Base-by-base conservation (phyloP, 2,113 vertebrate species). In the Corydoras maculifer region DNA sequence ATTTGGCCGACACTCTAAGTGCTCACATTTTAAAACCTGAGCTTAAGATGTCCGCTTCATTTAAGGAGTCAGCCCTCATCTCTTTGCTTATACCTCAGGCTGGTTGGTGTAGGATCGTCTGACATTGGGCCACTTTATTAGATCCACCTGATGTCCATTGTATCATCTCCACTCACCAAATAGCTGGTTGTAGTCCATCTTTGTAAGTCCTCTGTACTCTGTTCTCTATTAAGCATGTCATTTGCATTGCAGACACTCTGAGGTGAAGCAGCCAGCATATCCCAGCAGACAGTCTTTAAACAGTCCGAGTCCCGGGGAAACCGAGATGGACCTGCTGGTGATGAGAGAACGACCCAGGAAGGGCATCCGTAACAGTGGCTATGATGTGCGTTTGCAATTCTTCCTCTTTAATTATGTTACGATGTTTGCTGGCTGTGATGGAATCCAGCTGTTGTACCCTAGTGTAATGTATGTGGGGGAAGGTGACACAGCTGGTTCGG, bases 281-380 rank as follows among this genome's bases (percentile, higher is more conserved):
- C 91, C 93, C 80, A 98, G 97, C 87, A 91, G 96, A 69, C 97
- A 99, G 85, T 98, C 95, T 77, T 89, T 99, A 81, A 98, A 96
- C 83, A 98, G 96, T 69, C 97, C 96, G 14, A 98, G 96, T 76
- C 95, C 96, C 1, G 97, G 95, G 72, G 97, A 95, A 79, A 99
- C 96, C 0, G 97, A 99, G 84, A 98, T 99, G 95, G 97, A 99
- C 88, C 92, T 99, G 73, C 91, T 99, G 58, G 97, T 99, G 77
- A 97, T 95, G 77, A 92, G 94, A 75, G 96, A 99, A 79, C 89
- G 94, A 82, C 94, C 95, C 0, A 90, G 94, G 12, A 94, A 94
- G 83, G 97, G 96, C 65, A 99, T 98, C 63, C 88, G 94, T 1
- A 99, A 99, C 88, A 98, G 92, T 2, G 97, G 97, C 78, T 99